Percentiles rank a stretch among this genome's conserved stretches.
Evolutionary conservation across 2,888 invertebrate species (phyloP).

Genomic region (Entomobrya multifasciata): DNA sequence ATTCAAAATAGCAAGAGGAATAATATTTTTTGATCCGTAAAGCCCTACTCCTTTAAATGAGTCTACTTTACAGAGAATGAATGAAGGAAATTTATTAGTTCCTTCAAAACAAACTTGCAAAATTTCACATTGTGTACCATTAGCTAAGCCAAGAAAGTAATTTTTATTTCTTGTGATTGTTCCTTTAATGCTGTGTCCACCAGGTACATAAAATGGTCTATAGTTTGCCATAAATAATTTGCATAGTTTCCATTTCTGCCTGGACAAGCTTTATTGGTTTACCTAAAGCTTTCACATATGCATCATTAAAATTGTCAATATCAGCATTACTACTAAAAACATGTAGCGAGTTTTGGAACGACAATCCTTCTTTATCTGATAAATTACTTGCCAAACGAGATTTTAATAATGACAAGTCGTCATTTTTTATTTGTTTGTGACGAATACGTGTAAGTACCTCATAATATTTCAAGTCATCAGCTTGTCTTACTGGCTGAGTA

Average conservation of each 20-base stretch:
- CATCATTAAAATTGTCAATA: too few species aligned
- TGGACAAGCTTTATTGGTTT: too few species aligned
- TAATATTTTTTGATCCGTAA: not conserved
- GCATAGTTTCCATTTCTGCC: not conserved
- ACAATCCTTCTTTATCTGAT: not conserved
- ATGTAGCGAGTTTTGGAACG: not conserved
- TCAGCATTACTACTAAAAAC: not conserved
- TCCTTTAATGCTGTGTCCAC: not conserved
- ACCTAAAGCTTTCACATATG: too few species aligned
- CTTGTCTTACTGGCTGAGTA: not conserved
- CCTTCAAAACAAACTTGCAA: not conserved
- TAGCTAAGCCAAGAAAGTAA: not conserved
- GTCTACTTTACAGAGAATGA: not conserved
- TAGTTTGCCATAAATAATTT: not conserved
- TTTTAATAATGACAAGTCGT: not conserved
- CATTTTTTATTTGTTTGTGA: not conserved
- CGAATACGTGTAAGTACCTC: not conserved
- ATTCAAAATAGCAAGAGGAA: not conserved
- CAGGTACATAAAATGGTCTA: not conserved
- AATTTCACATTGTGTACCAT: not conserved
- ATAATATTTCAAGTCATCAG: not conserved
- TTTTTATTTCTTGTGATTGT: not conserved
- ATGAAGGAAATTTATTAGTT: not conserved
- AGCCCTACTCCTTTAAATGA: not conserved
- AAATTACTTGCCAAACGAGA: not conserved